A percentile compares a stretch with the other conserved stretches of the same genome.
Evolutionary conservation across 2,113 vertebrate species (phyloP).

Genomic region (Raja brachyura): DNA sequence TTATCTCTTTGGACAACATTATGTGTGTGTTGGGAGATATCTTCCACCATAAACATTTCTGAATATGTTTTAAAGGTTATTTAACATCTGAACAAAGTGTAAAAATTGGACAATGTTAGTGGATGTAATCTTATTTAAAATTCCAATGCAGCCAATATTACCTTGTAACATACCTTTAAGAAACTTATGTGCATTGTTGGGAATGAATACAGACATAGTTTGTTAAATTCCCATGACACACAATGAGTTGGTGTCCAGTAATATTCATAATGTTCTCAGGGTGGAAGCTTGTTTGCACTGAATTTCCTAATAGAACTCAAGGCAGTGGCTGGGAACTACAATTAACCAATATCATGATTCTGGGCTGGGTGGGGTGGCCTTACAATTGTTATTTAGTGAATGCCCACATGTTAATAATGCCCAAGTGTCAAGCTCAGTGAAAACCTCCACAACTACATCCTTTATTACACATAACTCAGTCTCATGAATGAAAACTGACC

Average conservation of each 20-base stretch:
- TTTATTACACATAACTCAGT: neutral
- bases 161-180: neutral
- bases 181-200: neutral
- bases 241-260: neutral
- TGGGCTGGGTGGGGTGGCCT: neutral
- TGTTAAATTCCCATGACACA: neutral
- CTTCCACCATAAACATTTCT: neutral
- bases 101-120: neutral
- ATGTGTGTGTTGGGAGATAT: too few relatives aligned
- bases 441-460: neutral
- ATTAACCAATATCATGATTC: neutral
- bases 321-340: neutral
- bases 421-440: neutral
- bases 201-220: neutral
- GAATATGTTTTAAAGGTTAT: neutral
- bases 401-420: neutral
- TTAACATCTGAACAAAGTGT: neutral
- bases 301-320: neutral
- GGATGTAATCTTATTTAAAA: neutral
- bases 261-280: neutral
- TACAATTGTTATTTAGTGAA: neutral
- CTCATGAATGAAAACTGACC: neutral
- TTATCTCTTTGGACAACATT: neutral
- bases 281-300: neutral
- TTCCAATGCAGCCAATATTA: neutral